Base-by-base conservation (phyloP, 2,888 invertebrate species). In the Aleiodes leptofemur region DNA sequence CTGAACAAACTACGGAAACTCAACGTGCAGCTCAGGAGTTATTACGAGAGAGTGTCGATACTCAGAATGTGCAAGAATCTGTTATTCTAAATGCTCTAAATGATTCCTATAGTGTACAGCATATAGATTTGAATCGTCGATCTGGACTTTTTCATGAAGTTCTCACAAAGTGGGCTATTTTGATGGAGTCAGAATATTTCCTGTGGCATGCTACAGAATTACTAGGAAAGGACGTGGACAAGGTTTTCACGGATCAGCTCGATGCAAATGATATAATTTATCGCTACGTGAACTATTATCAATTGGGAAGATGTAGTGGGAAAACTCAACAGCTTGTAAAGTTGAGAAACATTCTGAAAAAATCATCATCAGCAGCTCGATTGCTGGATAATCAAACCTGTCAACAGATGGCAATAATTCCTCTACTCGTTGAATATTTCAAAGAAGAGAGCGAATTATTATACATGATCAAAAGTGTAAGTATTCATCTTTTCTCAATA, bases 231-330 rank as follows among this genome's bases (percentile, higher is more conserved):
- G n/a, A 31, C 7, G 59, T 59, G 6, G 31, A 59, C n/a, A 11
- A 31, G 7, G 31, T 9, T 29, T 59, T 31, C 59, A 6, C 34
- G 31, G 29, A 31, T 8, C 3, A 31, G 31, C 3, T 59, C 13
- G 31, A 59, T 13, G 59, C 29, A 1, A 59, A 31, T 9, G 11
- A 9, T 4, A 11, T 29, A 59, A 59, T 59, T 59, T 59, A 31
- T 59, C 59, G 59, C 29, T 31, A 31, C 59, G 31, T 31, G 31
- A 31, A 59, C 31, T 59, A 59, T 31, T 29, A 59, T n/a, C 59
- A 59, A 9, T 29, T 59, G 3, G 31, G 31, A 3, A 4, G 34
- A 6, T 59, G 7, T 7, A 59, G 8, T 31, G 29, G 59, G 23
- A 29, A 59, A 59, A 13, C 31, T 59, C 16, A 59, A 1, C 31